Evolutionary conservation across 2,888 invertebrate species (phyloP).

Genomic region (Amphipoea oculea): DNA sequence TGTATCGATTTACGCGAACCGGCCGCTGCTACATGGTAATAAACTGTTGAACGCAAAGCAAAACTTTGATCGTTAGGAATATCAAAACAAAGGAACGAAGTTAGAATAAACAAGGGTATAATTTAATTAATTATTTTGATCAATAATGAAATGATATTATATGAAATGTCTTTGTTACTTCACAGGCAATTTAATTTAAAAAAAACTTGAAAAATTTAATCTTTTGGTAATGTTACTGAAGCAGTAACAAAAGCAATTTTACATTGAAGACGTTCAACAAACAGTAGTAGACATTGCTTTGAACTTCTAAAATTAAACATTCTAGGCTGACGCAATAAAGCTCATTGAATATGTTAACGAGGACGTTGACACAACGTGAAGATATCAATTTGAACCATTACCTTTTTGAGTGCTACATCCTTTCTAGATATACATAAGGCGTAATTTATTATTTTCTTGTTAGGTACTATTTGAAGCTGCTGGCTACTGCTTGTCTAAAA

Average conservation of each 20-base stretch:
- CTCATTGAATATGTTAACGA: constrained; percentile 27
- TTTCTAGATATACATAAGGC: neutral
- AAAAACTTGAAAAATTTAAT: neutral
- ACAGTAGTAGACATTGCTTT: constrained; percentile 23
- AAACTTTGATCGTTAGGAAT: constrained; percentile 35
- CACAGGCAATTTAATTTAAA: neutral
- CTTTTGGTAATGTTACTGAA: neutral
- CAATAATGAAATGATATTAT: neutral
- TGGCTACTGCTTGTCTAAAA: neutral
- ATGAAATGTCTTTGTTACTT: neutral
- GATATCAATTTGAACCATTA: constrained; percentile 32
- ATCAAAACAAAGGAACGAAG: constrained; percentile 8
- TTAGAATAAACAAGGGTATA: neutral
- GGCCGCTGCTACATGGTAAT: constrained; percentile 55
- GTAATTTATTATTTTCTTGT: constrained; percentile 15
- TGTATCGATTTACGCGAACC: constrained; percentile 78
- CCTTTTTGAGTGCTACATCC: constrained; percentile 38
- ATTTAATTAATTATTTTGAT: constrained; percentile 19
- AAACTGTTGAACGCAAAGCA: constrained; percentile 54
- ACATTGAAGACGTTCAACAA: constrained; percentile 7
- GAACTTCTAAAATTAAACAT: constrained; percentile 15
- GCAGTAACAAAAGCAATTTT: neutral
- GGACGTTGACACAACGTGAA: constrained; percentile 41
- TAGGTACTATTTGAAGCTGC: constrained; percentile 6
- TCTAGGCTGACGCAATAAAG: constrained; percentile 8